A percentile compares a stretch with the other conserved stretches of the same genome.
Evolutionary conservation across 2,113 vertebrate species (phyloP).

Genomic region (Podarcis cretensis): DNA sequence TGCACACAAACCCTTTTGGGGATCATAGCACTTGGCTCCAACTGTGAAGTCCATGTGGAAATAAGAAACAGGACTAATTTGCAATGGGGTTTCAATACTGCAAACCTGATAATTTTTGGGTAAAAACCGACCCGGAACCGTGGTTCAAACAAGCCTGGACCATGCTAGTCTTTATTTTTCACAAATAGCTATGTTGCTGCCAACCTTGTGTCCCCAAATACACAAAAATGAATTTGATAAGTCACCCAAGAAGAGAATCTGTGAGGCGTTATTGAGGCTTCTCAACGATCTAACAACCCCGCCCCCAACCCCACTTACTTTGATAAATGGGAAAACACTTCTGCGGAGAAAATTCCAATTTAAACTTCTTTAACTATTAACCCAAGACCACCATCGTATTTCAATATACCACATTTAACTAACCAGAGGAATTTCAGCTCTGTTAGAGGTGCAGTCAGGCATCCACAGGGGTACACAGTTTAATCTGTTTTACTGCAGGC

Average conservation of each 20-base stretch:
- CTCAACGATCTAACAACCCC: constrained; percentile 23
- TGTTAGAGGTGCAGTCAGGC: constrained; percentile 84
- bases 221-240: neutral
- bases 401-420: constrained; percentile 75
- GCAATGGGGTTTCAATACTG: neutral
- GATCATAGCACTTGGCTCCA: no score
- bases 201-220: neutral
- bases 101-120: no score
- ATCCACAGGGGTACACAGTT: constrained; percentile 79
- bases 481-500: constrained; percentile 81
- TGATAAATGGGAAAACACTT: constrained; percentile 63
- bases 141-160: no score
- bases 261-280: constrained; percentile 19
- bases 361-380: constrained; percentile 77
- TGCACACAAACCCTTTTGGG: neutral
- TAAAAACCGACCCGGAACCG: neutral
- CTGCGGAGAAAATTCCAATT: constrained; percentile 61
- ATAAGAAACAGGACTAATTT: neutral
- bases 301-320: constrained; percentile 26
- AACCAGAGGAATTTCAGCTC: constrained; percentile 78
- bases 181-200: neutral
- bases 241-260: neutral
- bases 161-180: neutral
- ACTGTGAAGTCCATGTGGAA: neutral
- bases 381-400: constrained; percentile 71